Percentiles rank a stretch among this genome's conserved stretches.
Evolutionary conservation across 2,113 vertebrate genomes (phyloP).

Genomic region (Egretta garzetta): DNA sequence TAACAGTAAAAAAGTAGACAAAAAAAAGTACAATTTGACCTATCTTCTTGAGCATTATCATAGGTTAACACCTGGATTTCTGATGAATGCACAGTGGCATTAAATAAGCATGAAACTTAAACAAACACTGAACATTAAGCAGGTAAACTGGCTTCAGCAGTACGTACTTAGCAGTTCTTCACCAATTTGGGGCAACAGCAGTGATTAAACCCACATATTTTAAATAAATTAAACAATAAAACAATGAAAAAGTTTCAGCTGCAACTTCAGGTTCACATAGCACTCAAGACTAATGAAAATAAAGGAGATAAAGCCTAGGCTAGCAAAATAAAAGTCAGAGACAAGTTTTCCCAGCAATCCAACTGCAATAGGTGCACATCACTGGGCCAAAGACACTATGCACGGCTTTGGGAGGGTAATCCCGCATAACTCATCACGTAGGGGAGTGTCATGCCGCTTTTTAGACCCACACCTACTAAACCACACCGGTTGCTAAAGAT

Average conservation of each 20-base stretch:
- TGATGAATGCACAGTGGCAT: background rate
- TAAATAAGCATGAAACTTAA: background rate
- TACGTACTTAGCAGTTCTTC: fast-evolving
- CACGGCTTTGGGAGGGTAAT: background rate
- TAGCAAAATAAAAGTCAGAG: background rate
- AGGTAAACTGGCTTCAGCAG: background rate
- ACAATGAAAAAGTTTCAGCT: background rate
- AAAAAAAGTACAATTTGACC: background rate
- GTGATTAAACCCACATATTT: background rate
- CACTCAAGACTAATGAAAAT: background rate
- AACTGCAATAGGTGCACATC: background rate
- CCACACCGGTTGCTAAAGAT: fast-evolving
- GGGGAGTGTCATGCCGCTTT: background rate
- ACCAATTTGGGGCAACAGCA: fast-evolving
- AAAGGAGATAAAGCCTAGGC: background rate
- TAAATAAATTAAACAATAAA: background rate
- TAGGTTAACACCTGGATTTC: background rate
- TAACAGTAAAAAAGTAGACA: no score
- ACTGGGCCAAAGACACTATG: background rate
- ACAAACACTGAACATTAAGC: background rate
- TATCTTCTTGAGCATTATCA: background rate
- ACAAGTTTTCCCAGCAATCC: background rate
- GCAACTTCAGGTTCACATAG: background rate
- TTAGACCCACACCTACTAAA: background rate
- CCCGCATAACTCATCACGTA: background rate